Percentiles rank a stretch among this genome's conserved stretches.
These are phyloP conservation scores for Penelope pileata DNA, from an alignment of 2,113 vertebrate species.

Conservation along the genomic window DNA sequence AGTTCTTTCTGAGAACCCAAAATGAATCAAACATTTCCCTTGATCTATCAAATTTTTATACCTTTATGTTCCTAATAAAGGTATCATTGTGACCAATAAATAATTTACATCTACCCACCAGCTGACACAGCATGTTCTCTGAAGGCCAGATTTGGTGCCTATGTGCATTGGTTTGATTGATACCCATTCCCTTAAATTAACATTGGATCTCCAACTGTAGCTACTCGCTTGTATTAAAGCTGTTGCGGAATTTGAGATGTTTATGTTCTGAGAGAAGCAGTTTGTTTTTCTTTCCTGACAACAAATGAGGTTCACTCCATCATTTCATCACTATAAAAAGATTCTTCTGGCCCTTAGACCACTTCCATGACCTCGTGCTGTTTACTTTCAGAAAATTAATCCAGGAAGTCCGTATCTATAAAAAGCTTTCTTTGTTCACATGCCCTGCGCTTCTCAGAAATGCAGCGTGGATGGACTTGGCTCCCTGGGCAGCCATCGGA, in stretches of 20 bases:
- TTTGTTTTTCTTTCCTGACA: neutral
- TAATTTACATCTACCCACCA: neutral
- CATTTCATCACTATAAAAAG: neutral
- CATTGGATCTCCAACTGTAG: neutral
- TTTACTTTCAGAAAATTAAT: neutral
- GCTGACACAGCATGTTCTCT: neutral
- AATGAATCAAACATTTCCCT: neutral
- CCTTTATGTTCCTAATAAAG: neutral
- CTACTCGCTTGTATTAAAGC: neutral
- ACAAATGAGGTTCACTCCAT: neutral
- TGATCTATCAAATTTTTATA: rapidly evolving
- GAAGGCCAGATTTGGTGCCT: neutral
- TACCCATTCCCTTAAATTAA: neutral
- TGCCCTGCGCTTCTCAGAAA: neutral
- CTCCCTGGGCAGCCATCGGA: neutral
- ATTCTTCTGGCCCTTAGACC: neutral
- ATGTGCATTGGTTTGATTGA: neutral
- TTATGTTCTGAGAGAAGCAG: neutral
- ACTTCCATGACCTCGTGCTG: neutral
- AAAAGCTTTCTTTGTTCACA: neutral
- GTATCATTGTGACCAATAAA: neutral
- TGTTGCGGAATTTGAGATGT: neutral
- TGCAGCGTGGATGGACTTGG: neutral
- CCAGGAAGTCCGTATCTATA: neutral
- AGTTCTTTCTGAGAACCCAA: neutral